phyloP scores from a whole-genome alignment of 2,797 vertebrate species.

The Crax fasciolata region DNA sequence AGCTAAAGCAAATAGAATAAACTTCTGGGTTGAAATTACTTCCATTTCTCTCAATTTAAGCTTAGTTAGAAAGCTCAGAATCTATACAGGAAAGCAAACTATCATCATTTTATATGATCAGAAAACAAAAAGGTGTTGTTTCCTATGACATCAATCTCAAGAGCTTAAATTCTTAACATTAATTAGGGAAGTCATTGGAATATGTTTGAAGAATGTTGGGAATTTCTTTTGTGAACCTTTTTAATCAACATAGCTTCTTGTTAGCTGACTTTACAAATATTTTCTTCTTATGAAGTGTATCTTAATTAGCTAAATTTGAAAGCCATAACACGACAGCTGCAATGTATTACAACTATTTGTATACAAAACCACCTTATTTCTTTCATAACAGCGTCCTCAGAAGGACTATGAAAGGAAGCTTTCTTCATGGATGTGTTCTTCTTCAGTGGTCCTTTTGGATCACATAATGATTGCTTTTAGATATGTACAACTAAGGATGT shows the following conservation, averaged over 20 bases:
- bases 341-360: slow-evolving; percentile 48
- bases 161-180: slow-evolving; percentile 54
- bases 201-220: slow-evolving; percentile 69
- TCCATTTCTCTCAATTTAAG: slow-evolving; percentile 76
- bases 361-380: slow-evolving; percentile 58
- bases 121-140: slow-evolving; percentile 62
- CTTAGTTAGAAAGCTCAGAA: slow-evolving; percentile 33
- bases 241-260: slow-evolving; percentile 47
- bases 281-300: slow-evolving; percentile 70
- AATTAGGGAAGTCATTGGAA: slow-evolving; percentile 75
- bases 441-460: neutral
- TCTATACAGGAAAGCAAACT: slow-evolving; percentile 18
- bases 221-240: slow-evolving; percentile 73
- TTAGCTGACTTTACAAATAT: slow-evolving; percentile 70
- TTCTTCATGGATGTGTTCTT: neutral
- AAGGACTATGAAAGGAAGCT: neutral
- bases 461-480: slow-evolving; percentile 27
- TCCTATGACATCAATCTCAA: slow-evolving; percentile 62
- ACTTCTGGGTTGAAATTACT: slow-evolving; percentile 65
- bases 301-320: slow-evolving; percentile 80
- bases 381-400: slow-evolving; percentile 37
- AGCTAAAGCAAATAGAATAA: slow-evolving; percentile 73
- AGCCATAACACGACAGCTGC: slow-evolving; percentile 17
- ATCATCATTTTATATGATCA: slow-evolving; percentile 77
- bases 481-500: neutral